Conservation (phyloP, 1,140 invertebrate genomes). For the Agraylea sexmaculata region DNA sequence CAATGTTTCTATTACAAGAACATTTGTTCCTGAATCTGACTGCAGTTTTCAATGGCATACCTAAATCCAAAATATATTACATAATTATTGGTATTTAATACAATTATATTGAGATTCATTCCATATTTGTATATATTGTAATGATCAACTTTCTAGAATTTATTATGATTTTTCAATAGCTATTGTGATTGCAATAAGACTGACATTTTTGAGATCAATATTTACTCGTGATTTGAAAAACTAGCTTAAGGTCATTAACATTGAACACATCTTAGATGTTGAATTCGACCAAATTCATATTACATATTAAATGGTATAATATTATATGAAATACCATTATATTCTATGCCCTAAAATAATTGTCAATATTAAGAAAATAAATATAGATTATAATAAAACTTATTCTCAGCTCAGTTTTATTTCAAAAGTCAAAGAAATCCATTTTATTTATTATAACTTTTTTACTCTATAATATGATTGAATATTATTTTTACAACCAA, state of each 20-base stretch:
- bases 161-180: no score
- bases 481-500: neutral
- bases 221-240: no score
- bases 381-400: neutral
- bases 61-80: no score
- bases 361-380: neutral
- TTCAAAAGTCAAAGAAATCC: neutral
- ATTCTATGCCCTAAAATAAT: neutral
- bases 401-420: neutral
- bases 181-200: no score
- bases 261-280: no score
- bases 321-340: neutral
- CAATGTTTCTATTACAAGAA: constrained; percentile 12
- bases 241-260: no score
- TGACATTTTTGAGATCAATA: no score
- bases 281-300: neutral
- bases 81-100: no score
- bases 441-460: neutral
- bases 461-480: neutral
- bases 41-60: no score
- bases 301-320: neutral
- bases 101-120: no score
- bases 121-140: no score
- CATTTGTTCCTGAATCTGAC: constrained; percentile 8
- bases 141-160: no score